phyloP scores from a whole-genome alignment of 1,140 invertebrate species.

The Andrena cerasifolii region DNA sequence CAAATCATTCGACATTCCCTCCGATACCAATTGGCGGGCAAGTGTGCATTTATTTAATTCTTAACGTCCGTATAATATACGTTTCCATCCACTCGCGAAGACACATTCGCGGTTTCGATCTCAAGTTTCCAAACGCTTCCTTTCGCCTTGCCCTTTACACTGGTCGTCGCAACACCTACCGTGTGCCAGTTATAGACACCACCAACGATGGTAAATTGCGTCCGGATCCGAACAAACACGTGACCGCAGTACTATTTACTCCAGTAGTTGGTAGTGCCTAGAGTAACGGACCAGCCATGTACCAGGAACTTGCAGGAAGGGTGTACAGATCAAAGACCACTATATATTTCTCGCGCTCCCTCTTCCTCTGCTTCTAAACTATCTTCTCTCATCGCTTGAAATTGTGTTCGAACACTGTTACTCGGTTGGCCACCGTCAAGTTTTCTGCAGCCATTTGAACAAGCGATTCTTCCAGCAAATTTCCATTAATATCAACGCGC shows the following conservation, averaged over 20 bases:
- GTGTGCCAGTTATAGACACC: conserved; percentile 42
- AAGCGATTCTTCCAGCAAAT: conserved; percentile 42
- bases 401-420: conserved; percentile 55
- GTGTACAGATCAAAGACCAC: conserved; percentile 55
- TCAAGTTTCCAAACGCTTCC: neutral
- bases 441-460: conserved; percentile 40
- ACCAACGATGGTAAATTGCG: conserved; percentile 59
- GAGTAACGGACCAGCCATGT: conserved; percentile 60
- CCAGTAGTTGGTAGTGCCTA: conserved; percentile 56
- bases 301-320: conserved; percentile 62
- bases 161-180: conserved; percentile 12
- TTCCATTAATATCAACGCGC: conserved; percentile 45
- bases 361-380: neutral
- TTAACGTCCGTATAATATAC: too few species aligned
- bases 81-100: too few species aligned
- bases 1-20: too few species aligned
- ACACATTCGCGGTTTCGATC: neutral
- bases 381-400: conserved; percentile 38
- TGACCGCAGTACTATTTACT: conserved; percentile 60
- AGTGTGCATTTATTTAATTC: too few species aligned
- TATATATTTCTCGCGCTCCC: conserved; percentile 38
- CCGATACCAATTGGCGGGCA: too few species aligned
- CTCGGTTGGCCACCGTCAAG: conserved; percentile 52
- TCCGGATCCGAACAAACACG: conserved; percentile 58
- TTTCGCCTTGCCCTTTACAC: neutral